A percentile compares a stretch with the other conserved stretches of the same genome.
Conservation (phyloP, 2,797 vertebrate genomes). For the Melanogrammus aeglefinus region DNA sequence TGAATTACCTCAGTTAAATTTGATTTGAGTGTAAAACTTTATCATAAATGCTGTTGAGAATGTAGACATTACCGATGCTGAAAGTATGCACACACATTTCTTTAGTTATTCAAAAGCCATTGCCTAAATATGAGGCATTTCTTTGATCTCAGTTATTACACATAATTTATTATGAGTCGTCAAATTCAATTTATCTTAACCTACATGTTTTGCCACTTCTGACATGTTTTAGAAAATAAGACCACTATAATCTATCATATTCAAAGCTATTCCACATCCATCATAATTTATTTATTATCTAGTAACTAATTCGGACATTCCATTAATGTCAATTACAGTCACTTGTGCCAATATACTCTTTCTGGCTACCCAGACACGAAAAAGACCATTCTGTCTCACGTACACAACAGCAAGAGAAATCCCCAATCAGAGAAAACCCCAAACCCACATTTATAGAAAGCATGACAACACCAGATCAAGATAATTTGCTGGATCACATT, state of each 20-base stretch:
- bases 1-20: not conserved
- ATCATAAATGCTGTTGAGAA: constrained; percentile 1
- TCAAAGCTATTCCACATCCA: not conserved
- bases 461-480: not conserved
- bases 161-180: not conserved
- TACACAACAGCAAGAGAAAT: not conserved
- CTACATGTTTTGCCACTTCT: not conserved
- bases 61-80: not conserved
- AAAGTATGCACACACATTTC: not conserved
- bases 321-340: not conserved
- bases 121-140: not conserved
- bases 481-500: not conserved
- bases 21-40: not conserved
- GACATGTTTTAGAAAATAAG: not conserved
- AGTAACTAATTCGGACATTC: not conserved
- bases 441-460: not conserved
- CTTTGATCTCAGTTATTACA: not conserved
- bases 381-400: not conserved
- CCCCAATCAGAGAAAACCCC: not conserved
- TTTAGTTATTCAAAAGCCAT: not conserved
- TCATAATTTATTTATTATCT: not conserved
- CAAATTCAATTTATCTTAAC: not conserved
- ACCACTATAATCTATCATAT: not conserved
- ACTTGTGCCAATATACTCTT: not conserved
- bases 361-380: not conserved